Base-by-base conservation (phyloP, 2,888 invertebrate genomes). In the Drosophila parthenogenetica region DNA sequence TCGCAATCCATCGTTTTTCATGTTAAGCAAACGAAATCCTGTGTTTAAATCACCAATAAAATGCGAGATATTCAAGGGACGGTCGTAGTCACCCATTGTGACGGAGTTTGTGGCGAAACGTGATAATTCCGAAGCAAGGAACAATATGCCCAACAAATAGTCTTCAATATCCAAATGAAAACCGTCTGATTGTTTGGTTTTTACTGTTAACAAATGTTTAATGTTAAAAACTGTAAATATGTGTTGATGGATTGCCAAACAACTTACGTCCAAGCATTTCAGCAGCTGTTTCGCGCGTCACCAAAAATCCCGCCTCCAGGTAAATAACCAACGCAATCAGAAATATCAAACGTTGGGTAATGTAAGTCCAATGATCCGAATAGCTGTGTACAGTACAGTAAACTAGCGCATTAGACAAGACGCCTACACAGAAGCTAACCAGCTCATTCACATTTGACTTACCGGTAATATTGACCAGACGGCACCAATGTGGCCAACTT, bases 121-220 rank as follows among this genome's bases (percentile, higher is more conserved):
- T 0, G 96, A 94, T 94, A 98, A 91, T 93, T 98, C 98, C 14
- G 96, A 95, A 35, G 97, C 96, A 79, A 98, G 92, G 89, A 95
- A 94, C 14, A 98, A 93, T 10, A 98, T 92, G 0, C 98, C 98
- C 91, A 96, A 94, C 17, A 98, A 93, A 87, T 97, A 98, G 90
- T 98, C 98, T 91, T 98, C 98, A 29, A 98, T 93, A 79, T 98
- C 98, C 79, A 98, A 93, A 89, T 98, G 97, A 89, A 98, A 97
- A 0, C 96, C 97, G n/a, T 95, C 94, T 35, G 94, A 93, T 69
- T 94, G 92, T 8, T 91, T 91, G 0, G 93, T 93, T 89, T 95
- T 94, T 19, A 97, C 97, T 97, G 40, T 42, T 5, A 5, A 53
- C 5, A 35, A 13, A 48, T 7, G 25, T 11, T 14, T 14, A 25